These are phyloP conservation scores for Meganola albula DNA, from an alignment of 2,888 invertebrate species.

Conservation along the genomic window DNA sequence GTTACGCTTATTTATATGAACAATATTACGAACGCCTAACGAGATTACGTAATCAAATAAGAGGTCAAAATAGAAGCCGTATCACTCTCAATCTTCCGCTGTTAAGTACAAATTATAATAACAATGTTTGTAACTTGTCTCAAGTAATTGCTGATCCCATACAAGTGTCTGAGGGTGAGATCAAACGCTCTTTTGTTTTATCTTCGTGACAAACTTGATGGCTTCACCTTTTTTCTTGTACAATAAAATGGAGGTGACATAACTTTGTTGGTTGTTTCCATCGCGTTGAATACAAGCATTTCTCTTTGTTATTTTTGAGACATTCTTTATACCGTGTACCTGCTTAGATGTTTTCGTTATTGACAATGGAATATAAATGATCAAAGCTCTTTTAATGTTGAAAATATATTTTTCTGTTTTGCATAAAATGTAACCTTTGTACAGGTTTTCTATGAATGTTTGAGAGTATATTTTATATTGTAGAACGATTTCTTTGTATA, in stretches of 20 bases:
- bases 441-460: too few relatives aligned
- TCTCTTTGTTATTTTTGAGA: slow-evolving; percentile 8
- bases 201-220: slow-evolving; percentile 38
- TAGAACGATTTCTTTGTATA: too few relatives aligned
- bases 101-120: slow-evolving; percentile 44
- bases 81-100: too few relatives aligned
- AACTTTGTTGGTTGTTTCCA: slow-evolving; percentile 31
- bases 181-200: slow-evolving; percentile 66
- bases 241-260: slow-evolving; percentile 32
- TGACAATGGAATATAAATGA: slow-evolving; percentile 22
- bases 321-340: slow-evolving; percentile 14
- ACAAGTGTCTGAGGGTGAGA: slow-evolving; percentile 51
- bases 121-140: slow-evolving; percentile 56
- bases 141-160: slow-evolving; percentile 46
- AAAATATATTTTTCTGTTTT: too few relatives aligned
- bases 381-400: slow-evolving; percentile 25
- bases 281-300: slow-evolving; percentile 12
- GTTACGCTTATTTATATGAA: too few relatives aligned
- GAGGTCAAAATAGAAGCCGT: too few relatives aligned
- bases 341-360: slow-evolving; percentile 19
- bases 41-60: too few relatives aligned
- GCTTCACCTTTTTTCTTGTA: slow-evolving; percentile 27
- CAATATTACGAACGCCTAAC: too few relatives aligned
- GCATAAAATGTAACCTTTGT: slow-evolving; percentile 9
- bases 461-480: too few relatives aligned